Evolutionary conservation across 2,113 vertebrate species (phyloP).

Genomic region (Ophiodon elongatus): DNA sequence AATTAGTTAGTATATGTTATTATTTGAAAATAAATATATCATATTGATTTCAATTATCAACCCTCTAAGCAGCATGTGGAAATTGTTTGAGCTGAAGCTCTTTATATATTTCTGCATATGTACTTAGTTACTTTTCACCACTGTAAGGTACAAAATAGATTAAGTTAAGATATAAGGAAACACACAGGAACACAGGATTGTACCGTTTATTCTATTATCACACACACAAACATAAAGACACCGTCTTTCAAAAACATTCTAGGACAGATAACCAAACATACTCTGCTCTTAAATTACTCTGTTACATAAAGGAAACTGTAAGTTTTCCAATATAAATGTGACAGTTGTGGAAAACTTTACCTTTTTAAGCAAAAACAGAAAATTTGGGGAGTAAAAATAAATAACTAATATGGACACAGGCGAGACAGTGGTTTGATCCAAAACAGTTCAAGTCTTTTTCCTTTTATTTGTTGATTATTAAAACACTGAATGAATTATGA

Average conservation of each 20-base stretch:
- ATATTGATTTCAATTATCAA: background rate
- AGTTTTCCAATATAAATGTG: constrained; percentile 28
- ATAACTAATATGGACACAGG: constrained; percentile 69
- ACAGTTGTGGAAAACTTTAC: constrained; percentile 31
- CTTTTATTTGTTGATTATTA: constrained; percentile 1
- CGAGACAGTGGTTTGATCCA: constrained; percentile 85
- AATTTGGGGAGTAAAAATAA: constrained; percentile 73
- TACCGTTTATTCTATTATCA: constrained; percentile 54
- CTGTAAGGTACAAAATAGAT: background rate
- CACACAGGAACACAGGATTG: background rate
- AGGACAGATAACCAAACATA: constrained; percentile 41
- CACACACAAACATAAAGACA: constrained; percentile 42
- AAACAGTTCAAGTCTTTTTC: constrained; percentile 81
- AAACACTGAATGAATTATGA: constrained; percentile 16
- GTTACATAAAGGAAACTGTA: constrained; percentile 33
- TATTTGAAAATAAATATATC: background rate
- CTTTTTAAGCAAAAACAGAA: constrained; percentile 21
- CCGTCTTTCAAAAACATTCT: constrained; percentile 31
- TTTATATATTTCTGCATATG: background rate
- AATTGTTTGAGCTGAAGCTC: background rate
- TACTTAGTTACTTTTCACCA: background rate
- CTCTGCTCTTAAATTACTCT: constrained; percentile 61
- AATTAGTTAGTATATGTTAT: background rate
- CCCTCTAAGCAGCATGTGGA: background rate
- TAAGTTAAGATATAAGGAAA: background rate